Evolutionary conservation across 2,888 invertebrate genomes (phyloP), one percentile per base, ranked within the genome.

Genomic region (Linnaemya vulpina): DNA sequence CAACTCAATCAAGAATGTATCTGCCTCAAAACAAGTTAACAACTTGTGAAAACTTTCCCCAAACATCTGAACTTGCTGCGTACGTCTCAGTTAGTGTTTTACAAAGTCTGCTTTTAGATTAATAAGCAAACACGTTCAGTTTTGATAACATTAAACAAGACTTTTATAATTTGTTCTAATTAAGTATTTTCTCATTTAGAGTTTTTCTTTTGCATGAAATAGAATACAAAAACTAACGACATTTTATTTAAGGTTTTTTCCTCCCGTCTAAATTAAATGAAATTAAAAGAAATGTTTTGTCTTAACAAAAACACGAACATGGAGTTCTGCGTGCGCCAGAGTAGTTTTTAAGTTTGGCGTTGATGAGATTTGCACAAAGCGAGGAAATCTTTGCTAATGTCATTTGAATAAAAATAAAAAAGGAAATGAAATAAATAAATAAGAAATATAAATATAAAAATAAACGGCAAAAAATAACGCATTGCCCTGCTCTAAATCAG

Each of bases 141-240:
- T 58, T 46, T 65, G 22, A 8, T n/a, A 62, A 43, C 13, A 11
- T 13, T 70, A 40, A 22, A 30, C 55, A 77, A 30, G 35, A n/a
- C 55, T 49, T 74, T 62, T 63, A 63, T 71, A 76, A 82, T 82
- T 76, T 76, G 22, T 70, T 58, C 60, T 76, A 82, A 82, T 76
- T 76, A 71, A 65, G 58, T 82, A 76, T 62, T 20, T 49, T 43
- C 22, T 74, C 35, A 0, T 13, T 11, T 9, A 49, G 35, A n/a
- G 10, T 60, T 38, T 40, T 35, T 3, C 22, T 17, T 5, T 58
- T 58, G 5, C 15, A 3, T 30, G 0, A 4, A 38, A 46, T 22
- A 30, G 30, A 30, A 5, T 2, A 25, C 75, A 3, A 71, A 70
- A 53, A 17, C 30, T 40, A 60, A 73, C 51, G 51, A 53, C 40